Base-by-base conservation (phyloP, 2,888 invertebrate genomes). In the Pherbina coryleti region DNA sequence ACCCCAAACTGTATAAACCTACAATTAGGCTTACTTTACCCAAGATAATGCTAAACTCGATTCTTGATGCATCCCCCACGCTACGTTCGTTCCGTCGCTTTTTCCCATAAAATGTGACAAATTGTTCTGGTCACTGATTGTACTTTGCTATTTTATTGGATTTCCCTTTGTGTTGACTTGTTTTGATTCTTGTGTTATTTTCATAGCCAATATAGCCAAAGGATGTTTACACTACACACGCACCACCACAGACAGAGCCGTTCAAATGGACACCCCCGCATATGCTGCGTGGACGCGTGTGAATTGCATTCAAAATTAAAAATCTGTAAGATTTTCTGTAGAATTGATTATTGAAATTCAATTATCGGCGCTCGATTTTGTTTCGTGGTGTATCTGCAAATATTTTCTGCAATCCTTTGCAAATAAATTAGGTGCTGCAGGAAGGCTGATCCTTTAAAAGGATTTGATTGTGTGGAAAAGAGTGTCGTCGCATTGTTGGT, bases 81-180 rank as follows among this genome's bases (percentile, higher is more conserved):
- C 44, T 11, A 8, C 37, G 5, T 37, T 37, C 37, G 8, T 37
- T 11, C 14, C 4, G 2, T 31, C 34, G 34, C 17, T 17, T 66
- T 53, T 66, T 53, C 75, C 66, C 75, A 73, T 44, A 37, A 73
- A 62, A 73, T 62, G 44, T 17, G 60, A 62, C 44, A 73, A 73
- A 73, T 62, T 44, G 17, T 73, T 73, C 49, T 67, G 76, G 53
- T 60, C 34, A 73, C 22, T 25, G 37, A 3, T 60, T 79, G 79
- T 72, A 19, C 80, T 80, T 78, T 81, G 80, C 76, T 79, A 82
- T 82, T 83, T 82, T 69, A 83, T 83, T 83, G 81, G 81, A 82
- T 82, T 83, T 82, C 80, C 79, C 53, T 80, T 78, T 76, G 76
- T 74, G 78, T 81, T 80, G 79, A 81, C 81, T 78, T 82, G 44